Evolutionary conservation across 2,888 invertebrate species (phyloP), one percentile per base, ranked within the genome.

Genomic region (Scaptodrosophila latifasciaeformis): DNA sequence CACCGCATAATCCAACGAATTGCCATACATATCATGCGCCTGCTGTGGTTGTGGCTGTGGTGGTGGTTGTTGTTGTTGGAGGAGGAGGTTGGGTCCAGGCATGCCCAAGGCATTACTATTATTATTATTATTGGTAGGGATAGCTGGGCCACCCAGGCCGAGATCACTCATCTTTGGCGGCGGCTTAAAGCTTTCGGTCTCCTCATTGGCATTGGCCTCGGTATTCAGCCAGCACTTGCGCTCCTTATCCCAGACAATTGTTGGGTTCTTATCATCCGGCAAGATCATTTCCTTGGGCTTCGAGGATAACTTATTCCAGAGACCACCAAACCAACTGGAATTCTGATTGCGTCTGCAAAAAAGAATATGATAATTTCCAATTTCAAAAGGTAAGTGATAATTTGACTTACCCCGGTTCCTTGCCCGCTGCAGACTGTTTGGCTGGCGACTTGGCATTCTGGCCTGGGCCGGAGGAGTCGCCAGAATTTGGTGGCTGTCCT

Each of bases 211-310:
- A 35, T 18, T 61, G 43, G 75, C 75, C 83, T 94, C 94, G 37
- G 91, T 90, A 87, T 97, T 94, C 45, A 91, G 89, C 97, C 97
- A 97, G 68, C 91, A 90, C 84, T 96, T 94, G 79, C 89, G 90
- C n/a, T 91, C 91, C 53, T 92, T 89, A 88, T 97, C 96, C 96
- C 96, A 97, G 49, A 97, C 93, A 88, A 97, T 97, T 62, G 93
- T 88, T 62, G 96, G 96, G 88, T 97, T 93, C 86, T 93, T 96
- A 87, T 97, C 97, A 87, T 97, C 96, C 1, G 97, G 97, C 70
- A 97, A 88, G 82, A 94, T 96, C 96, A 96, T 96, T 89, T 96
- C 96, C 87, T 94, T 95, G 39, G 94, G 92, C 70, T 93, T 92
- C 49, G 93, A 89, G 15, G 93, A 90, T 55, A 96, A 88, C 86